Percentiles rank a stretch among this genome's conserved stretches.
These are phyloP conservation scores for Scophthalmus maximus DNA, from an alignment of 2,113 vertebrate genomes.

Conservation along the genomic window DNA sequence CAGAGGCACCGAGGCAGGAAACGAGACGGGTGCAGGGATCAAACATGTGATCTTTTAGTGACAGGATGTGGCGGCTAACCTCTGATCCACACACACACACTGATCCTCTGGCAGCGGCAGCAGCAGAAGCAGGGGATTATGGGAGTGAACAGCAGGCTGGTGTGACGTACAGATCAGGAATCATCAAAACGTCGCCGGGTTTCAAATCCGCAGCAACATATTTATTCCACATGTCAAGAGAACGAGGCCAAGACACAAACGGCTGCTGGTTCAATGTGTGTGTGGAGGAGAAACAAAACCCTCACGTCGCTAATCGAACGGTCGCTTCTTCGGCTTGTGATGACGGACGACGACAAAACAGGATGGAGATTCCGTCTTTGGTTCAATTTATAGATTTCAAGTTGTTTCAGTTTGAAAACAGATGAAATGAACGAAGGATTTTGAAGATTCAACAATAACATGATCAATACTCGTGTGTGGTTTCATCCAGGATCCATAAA, in stretches of 20 bases:
- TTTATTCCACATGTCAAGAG: constrained; percentile 53
- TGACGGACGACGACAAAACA: no score
- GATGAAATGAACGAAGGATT: no score
- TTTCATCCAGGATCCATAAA: no score
- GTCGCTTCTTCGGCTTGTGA: no score
- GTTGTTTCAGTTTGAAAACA: no score
- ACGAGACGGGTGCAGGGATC: constrained; percentile 29
- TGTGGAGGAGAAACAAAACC: neutral
- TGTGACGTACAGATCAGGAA: constrained; percentile 53
- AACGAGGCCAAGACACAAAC: neutral
- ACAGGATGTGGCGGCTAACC: constrained; percentile 41
- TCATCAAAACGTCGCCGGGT: constrained; percentile 31
- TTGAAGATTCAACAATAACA: no score
- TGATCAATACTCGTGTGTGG: no score
- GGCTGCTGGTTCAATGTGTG: neutral
- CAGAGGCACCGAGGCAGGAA: constrained; percentile 25
- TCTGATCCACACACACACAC: constrained; percentile 15
- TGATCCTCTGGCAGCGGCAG: constrained; percentile 53
- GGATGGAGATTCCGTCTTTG: no score
- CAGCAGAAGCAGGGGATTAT: constrained; percentile 67
- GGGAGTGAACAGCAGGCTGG: constrained; percentile 57
- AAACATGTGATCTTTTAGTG: constrained; percentile 33
- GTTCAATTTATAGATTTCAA: no score
- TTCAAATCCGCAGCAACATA: constrained; percentile 59
- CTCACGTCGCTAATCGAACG: no score